These are phyloP conservation scores for Aphodius sticticus DNA, from an alignment of 2,888 invertebrate species.

Conservation along the genomic window DNA sequence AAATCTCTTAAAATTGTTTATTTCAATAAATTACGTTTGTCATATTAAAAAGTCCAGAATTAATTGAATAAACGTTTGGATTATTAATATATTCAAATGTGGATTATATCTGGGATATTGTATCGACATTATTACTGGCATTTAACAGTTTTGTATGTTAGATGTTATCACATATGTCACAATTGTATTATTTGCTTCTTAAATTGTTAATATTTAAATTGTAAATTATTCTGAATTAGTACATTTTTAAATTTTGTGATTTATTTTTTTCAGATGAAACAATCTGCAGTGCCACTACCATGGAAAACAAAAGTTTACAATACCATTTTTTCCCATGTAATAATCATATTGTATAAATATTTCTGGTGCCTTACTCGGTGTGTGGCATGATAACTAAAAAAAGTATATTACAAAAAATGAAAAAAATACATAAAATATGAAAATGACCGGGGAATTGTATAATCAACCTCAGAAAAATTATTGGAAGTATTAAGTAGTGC, in stretches of 20 bases:
- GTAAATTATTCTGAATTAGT: neutral
- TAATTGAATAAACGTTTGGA: constrained; percentile 9
- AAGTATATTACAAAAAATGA: constrained; percentile 41
- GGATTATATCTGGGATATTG: constrained; percentile 10
- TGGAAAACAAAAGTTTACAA: constrained; percentile 47
- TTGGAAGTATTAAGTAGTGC: constrained; percentile 46
- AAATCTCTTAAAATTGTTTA: too few species aligned
- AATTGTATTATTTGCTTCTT: neutral
- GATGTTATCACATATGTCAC: constrained; percentile 20
- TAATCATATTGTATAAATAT: constrained; percentile 56
- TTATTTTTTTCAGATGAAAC: constrained; percentile 36
- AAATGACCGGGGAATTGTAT: constrained; percentile 53
- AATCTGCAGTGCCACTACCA: constrained; percentile 56
- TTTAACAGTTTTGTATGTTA: constrained; percentile 14
- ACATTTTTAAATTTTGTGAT: neutral
- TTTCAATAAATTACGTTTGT: neutral
- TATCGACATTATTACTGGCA: constrained; percentile 16
- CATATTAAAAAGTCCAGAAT: constrained; percentile 16
- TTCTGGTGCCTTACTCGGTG: constrained; percentile 61
- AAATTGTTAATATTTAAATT: constrained; percentile 8
- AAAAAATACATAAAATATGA: constrained; percentile 29
- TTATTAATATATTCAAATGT: neutral
- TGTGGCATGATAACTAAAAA: constrained; percentile 51
- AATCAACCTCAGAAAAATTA: constrained; percentile 39
- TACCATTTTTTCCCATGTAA: constrained; percentile 60